Base-by-base conservation (phyloP, 2,797 vertebrate species). In the Pangasius mekongensis region DNA sequence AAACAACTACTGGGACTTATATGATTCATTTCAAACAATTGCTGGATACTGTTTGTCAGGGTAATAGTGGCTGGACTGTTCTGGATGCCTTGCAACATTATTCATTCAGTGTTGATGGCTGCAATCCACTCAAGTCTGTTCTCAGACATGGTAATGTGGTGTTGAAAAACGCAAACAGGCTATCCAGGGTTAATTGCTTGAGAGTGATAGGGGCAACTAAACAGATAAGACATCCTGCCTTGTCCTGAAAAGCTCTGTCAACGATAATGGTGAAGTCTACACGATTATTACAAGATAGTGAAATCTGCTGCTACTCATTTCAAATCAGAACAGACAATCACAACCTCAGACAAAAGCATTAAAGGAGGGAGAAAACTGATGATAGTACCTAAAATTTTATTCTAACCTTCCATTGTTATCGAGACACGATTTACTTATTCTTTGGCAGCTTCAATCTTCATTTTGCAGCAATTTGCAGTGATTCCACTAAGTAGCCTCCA, bases 121-220 rank as follows among this genome's bases (percentile, higher is more conserved):
- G 52, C 62, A 86, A 60, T 81, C 69, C 83, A 33, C 76, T 87
- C 30, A 13, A 85, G 74, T 73, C 66, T 30, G 33, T 39, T 43
- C 30, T 71, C 80, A 60, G 86, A 86, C 87, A 89, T 84, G 67
- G 49, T 49, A 89, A 91, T 90, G 91, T 86, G 81, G 84, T 76
- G 84, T 84, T 87, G n/a, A 91, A 86, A 83, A 88, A 82, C 88
- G 89, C 90, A 92, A 93, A 93, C 81, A 78, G 84, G 91, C 91
- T 94, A 93, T 94, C 94, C 93, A 92, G 90, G 92, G 91, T 93
- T 94, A 95, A 95, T 95, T 91, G 94, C 95, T 94, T 94, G 93
- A 88, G 86, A 93, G 91, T 92, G 92, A 93, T 93, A 91, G 91
- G 93, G 93, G 93, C 93, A 93, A 94, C 92, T 90, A 90, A 83